A percentile compares a stretch with the other conserved stretches of the same genome.
Evolutionary conservation across 2,797 vertebrate genomes (phyloP).

Genomic region (Macrochelys suwanniensis): DNA sequence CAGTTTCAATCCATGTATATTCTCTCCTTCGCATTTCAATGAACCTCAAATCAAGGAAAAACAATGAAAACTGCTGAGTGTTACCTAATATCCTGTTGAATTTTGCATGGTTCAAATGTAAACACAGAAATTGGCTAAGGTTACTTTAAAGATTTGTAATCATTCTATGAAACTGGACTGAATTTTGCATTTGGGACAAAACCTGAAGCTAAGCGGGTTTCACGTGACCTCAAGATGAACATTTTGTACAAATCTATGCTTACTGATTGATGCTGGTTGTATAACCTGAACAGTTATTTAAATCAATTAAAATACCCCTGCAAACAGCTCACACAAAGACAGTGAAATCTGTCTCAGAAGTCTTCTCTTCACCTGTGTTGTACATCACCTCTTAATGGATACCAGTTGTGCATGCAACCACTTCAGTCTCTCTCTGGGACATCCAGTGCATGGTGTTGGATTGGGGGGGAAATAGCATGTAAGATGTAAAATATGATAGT

Average conservation of each 20-base stretch:
- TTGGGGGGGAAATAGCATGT: background rate
- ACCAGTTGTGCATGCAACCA: constrained; percentile 6
- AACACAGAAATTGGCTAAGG: background rate
- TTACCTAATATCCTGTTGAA: background rate
- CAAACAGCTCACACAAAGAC: background rate
- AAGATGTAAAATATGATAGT: background rate
- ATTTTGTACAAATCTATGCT: background rate
- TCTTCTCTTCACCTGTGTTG: background rate
- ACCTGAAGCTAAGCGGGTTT: background rate
- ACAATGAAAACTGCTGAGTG: background rate
- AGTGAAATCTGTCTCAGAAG: background rate
- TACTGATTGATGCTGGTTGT: no score
- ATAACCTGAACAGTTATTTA: background rate
- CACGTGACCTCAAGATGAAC: background rate
- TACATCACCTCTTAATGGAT: background rate
- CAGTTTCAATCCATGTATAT: background rate
- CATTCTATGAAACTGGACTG: background rate
- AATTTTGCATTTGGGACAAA: background rate
- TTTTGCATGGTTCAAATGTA: background rate
- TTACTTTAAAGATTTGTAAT: background rate
- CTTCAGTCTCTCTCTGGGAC: background rate
- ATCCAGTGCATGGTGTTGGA: background rate
- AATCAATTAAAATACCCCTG: constrained; percentile 18
- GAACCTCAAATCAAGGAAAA: background rate
- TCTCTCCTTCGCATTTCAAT: background rate